Percentiles rank a stretch among this genome's conserved stretches.
phyloP scores from a whole-genome alignment of 2,113 vertebrate species.

The Bambusicola thoracicus region DNA sequence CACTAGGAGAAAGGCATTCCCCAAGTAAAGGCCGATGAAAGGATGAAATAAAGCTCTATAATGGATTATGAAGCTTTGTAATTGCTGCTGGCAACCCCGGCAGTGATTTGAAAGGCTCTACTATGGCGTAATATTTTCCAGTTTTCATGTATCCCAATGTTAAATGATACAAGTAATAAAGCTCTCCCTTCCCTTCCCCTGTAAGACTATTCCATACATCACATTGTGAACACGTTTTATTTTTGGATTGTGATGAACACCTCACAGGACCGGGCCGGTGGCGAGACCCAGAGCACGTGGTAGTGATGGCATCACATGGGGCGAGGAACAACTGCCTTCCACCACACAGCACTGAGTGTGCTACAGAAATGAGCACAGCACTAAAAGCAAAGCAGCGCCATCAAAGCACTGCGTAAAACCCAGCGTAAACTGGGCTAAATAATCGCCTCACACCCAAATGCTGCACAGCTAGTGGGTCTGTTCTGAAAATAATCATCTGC shows the following conservation, averaged over 20 bases:
- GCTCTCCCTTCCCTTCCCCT: slow-evolving; percentile 31
- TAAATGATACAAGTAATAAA: slow-evolving; percentile 57
- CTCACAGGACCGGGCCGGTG: slow-evolving; percentile 45
- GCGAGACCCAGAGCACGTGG: slow-evolving; percentile 40
- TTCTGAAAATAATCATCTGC: background rate
- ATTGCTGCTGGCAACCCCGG: background rate
- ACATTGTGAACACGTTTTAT: slow-evolving; percentile 65
- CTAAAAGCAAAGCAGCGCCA: background rate
- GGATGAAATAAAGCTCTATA: background rate
- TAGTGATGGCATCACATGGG: slow-evolving; percentile 32
- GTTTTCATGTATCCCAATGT: slow-evolving; percentile 2
- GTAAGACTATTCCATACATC: slow-evolving; percentile 70
- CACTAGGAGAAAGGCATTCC: background rate
- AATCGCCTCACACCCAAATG: background rate
- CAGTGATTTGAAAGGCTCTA: slow-evolving; percentile 6
- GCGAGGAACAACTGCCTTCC: slow-evolving; percentile 4
- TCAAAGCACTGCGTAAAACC: background rate
- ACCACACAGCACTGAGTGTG: background rate
- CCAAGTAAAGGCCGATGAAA: background rate
- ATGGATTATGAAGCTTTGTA: background rate
- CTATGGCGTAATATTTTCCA: slow-evolving; percentile 44
- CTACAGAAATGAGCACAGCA: background rate
- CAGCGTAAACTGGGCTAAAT: background rate
- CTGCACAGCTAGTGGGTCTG: background rate
- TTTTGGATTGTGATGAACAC: slow-evolving; percentile 67